Percentiles rank a stretch among this genome's conserved stretches.
phyloP scores from a whole-genome alignment of 2,888 invertebrate genomes.

The Pristionchus arcanus region DNA sequence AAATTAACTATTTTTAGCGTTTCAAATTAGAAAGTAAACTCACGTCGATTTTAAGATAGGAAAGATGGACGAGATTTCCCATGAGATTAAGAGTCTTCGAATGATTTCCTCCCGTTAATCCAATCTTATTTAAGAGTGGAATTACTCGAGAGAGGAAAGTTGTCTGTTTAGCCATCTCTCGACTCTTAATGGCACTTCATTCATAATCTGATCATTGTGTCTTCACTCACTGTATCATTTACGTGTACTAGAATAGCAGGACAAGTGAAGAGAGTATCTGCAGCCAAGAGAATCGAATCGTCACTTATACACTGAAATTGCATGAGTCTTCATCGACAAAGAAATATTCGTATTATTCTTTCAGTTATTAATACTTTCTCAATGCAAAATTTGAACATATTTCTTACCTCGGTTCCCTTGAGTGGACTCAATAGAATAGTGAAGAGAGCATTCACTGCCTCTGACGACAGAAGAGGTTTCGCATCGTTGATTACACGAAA shows the following conservation, averaged over 20 bases:
- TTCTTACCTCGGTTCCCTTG: constrained; percentile 44
- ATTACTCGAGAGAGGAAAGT: constrained; percentile 47
- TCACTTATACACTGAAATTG: constrained; percentile 21
- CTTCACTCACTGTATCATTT: constrained; percentile 61
- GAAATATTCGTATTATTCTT: neutral
- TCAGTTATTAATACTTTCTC: too few relatives aligned
- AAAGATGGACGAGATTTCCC: constrained; percentile 76
- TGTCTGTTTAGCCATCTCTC: constrained; percentile 47
- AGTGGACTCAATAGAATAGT: constrained; percentile 62
- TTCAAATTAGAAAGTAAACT: constrained; percentile 23
- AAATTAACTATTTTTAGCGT: neutral
- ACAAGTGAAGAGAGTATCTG: constrained; percentile 60
- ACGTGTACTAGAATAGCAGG: constrained; percentile 66
- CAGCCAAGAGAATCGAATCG: constrained; percentile 46
- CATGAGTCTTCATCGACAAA: neutral
- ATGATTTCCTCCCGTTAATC: constrained; percentile 48
- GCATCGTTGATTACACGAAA: constrained; percentile 78
- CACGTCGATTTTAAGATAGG: constrained; percentile 67
- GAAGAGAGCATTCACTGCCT: constrained; percentile 70
- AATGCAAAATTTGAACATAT: neutral
- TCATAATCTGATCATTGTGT: neutral
- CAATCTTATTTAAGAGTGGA: constrained; percentile 33
- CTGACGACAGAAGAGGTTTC: constrained; percentile 60
- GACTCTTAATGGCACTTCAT: constrained; percentile 37
- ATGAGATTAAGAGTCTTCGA: constrained; percentile 66